Evolutionary conservation across 2,888 invertebrate species (phyloP), one percentile per base, ranked within the genome.

Genomic region (Eurois occulta): DNA sequence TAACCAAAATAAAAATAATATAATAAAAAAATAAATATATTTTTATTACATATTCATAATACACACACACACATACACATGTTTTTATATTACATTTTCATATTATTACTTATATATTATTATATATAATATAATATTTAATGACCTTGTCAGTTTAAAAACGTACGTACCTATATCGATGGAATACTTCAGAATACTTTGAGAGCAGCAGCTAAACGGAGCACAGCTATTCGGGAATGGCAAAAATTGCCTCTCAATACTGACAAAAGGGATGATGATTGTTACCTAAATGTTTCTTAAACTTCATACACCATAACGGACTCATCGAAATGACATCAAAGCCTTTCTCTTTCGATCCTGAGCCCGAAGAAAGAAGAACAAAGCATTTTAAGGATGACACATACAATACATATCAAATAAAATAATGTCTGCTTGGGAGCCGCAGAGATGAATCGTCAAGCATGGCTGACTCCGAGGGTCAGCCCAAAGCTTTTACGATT

Each of bases 391-490:
- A 81, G 55, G 79, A 85, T 81, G 74, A 84, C 78, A 75, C 75
- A 82, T 58, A 68, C 65, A 18, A 62, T 38, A 68, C 66, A 48
- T 46, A 78, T 46, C 16, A 68, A 74, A 68, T 81, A 71, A 72
- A 81, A 71, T 68, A 77, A 72, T 35, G 38, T 55, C 32, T 55
- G 75, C 60, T 75, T 72, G 72, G 71, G 73, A 79, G 75, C 60
- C 75, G 46, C 58, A 62, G 77, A 85, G 84, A 85, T 85, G 76
- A 85, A 65, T 41, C 64, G 85, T 55, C 72, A 72, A 70, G 86
- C 66, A 52, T 72, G 70, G 86, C 86, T 24, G 75, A 5, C 6
- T 65, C 3, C 71, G 85, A 82, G 87, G 88, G 88, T 88, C 87
- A 83, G 58, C 76, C 79, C 67, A 81, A 78, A 85, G 81, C 85